Conservation (phyloP, 37 sponge, comb jelly and placozoan genomes). For the Lycopodina hypogea region DNA sequence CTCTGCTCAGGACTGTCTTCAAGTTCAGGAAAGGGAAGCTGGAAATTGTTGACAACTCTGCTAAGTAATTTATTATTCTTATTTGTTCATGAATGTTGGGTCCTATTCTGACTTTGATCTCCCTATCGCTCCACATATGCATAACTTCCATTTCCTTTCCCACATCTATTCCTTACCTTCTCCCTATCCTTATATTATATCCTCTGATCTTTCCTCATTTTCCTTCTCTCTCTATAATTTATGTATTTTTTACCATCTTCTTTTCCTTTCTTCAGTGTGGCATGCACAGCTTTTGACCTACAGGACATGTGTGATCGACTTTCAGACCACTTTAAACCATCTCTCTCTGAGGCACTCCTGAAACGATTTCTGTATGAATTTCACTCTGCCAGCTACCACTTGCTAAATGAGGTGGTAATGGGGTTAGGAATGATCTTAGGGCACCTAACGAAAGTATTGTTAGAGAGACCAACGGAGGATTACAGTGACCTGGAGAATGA, state of each 20-base stretch:
- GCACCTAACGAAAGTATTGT: slow-evolving; percentile 37
- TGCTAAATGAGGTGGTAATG: slow-evolving; percentile 48
- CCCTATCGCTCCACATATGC: not conserved
- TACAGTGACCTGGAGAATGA: not conserved
- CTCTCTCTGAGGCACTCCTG: slow-evolving; percentile 12
- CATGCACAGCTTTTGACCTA: slow-evolving; percentile 17
- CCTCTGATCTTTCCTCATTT: not conserved
- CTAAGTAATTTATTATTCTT: not conserved
- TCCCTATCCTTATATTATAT: not conserved
- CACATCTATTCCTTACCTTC: not conserved
- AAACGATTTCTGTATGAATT: slow-evolving; percentile 72
- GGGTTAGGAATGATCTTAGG: slow-evolving; percentile 54
- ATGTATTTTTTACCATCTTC: not conserved
- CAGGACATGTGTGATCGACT: slow-evolving; percentile 18
- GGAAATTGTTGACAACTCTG: not conserved
- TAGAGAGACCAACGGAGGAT: not conserved
- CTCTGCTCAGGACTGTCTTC: slow-evolving; percentile 45
- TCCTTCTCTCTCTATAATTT: not conserved
- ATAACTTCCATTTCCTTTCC: not conserved
- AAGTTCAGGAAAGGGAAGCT: slow-evolving; percentile 30
- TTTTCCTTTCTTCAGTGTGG: slow-evolving; percentile 10
- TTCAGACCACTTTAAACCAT: slow-evolving; percentile 6
- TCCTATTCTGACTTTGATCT: not conserved
- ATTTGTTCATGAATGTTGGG: no score
- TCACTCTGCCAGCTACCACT: slow-evolving; percentile 64